Evolutionary conservation across 1,140 invertebrate species (phyloP).

Genomic region (Triops longicaudatus): DNA sequence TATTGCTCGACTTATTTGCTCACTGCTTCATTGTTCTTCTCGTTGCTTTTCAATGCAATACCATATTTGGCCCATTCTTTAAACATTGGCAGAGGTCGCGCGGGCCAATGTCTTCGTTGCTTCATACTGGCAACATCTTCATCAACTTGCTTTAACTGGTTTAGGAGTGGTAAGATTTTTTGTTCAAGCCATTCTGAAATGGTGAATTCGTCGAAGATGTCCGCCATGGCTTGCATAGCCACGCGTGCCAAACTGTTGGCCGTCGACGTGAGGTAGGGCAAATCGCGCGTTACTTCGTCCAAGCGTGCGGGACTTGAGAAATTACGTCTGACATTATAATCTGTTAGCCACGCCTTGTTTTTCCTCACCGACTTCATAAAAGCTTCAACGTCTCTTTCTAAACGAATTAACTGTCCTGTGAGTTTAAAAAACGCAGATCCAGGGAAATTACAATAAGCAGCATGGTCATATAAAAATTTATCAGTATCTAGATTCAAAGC

Average conservation of each 20-base stretch:
- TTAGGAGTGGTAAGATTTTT: conserved; percentile 47
- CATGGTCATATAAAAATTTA: conserved; percentile 50
- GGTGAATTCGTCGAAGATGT: conserved; percentile 63
- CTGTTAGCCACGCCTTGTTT: conserved; percentile 61
- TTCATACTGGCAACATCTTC: conserved; percentile 48
- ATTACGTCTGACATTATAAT: conserved; percentile 67
- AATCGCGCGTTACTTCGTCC: conserved; percentile 55
- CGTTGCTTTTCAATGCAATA: background rate
- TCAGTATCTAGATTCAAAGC: conserved; percentile 49
- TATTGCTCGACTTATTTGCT: background rate
- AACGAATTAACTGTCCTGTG: conserved; percentile 46
- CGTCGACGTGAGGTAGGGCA: conserved; percentile 44
- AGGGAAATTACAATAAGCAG: conserved; percentile 46
- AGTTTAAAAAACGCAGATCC: conserved; percentile 52
- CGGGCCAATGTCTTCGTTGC: conserved; percentile 46
- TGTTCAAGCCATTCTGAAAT: conserved; percentile 67
- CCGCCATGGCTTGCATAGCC: conserved; percentile 53
- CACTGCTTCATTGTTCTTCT: background rate
- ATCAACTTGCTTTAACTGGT: conserved; percentile 46
- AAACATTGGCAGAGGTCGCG: conserved; percentile 42
- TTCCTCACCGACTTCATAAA: conserved; percentile 36
- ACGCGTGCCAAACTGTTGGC: conserved; percentile 47
- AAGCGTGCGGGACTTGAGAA: conserved; percentile 63
- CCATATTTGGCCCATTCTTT: conserved; percentile 21
- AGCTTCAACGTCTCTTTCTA: conserved; percentile 40